Evolutionary conservation across 2,888 invertebrate species (phyloP), one percentile per base, ranked within the genome.

Genomic region (Tenthredo livida): DNA sequence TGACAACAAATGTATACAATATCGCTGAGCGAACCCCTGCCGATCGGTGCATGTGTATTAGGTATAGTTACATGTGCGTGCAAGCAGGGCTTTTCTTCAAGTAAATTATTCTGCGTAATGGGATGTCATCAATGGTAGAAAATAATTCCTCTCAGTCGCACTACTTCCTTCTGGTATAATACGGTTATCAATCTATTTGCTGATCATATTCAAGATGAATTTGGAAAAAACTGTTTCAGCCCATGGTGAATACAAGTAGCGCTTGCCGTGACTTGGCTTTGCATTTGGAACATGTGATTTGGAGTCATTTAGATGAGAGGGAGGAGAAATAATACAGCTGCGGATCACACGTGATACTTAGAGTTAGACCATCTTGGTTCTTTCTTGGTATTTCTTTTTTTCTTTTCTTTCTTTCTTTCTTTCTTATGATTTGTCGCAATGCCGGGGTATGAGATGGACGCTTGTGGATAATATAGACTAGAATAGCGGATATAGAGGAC

Each of bases 341-440:
- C 33, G 77, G 47, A 77, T 77, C 77, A 54, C 50, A 50, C 77
- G 77, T 54, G 54, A 77, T n/a, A 77, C 50, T 77, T 33, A 33
- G 4, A 54, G 77, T 77, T 50, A 50, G 50, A 77, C n/a, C 50
- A 25, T 33, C 77, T 50, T 29, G 21, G 29, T 58, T 21, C 61
- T 37, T 40, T 17, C 15, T 50, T 61, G 21, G 37, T 61, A 12
- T 37, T 37, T 40, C 29, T 33, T 33, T 33, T 33, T 33, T 33
- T 33, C 90, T 88, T 89, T 88, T 88, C 88, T 88, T 86, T 88
- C 86, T 40, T 90, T 89, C 89, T 88, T 88, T 88, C 88, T 87
- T 88, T 86, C 47, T 47, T 47, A 47, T 89, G 91, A 92, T 92
- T 90, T 91, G 91, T 91, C 91, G 91, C 90, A 90, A 90, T 92